phyloP scores from a whole-genome alignment of 2,797 vertebrate genomes.

The Uromys caudimaculatus region DNA sequence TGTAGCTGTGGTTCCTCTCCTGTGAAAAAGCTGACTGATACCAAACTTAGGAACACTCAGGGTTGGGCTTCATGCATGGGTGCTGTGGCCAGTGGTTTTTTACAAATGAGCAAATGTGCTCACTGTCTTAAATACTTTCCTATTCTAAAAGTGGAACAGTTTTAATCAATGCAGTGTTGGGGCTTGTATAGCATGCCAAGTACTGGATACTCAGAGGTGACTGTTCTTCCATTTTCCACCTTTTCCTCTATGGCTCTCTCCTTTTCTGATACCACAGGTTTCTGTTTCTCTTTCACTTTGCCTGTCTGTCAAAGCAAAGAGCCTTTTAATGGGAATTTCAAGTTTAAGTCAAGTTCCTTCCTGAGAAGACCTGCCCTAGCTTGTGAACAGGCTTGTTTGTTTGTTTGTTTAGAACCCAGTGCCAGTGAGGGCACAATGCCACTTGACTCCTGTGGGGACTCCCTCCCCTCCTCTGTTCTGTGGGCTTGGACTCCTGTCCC shows the following conservation, averaged over 20 bases:
- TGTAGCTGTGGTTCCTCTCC: background rate
- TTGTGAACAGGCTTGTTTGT: constrained; percentile 70
- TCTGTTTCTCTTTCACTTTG: constrained; percentile 68
- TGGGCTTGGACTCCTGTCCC: constrained; percentile 53
- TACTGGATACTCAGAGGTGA: background rate
- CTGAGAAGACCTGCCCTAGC: constrained; percentile 65
- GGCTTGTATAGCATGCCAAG: background rate
- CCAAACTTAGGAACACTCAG: constrained; percentile 25
- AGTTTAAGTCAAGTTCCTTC: constrained; percentile 60
- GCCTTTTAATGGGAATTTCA: constrained; percentile 61
- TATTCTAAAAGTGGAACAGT: constrained; percentile 18
- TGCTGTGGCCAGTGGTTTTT: constrained; percentile 13
- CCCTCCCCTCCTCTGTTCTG: constrained; percentile 59
- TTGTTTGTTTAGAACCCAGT: constrained; percentile 79
- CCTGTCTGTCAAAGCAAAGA: constrained; percentile 65
- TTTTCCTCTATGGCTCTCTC: constrained; percentile 13
- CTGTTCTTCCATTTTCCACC: background rate
- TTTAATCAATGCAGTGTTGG: constrained; percentile 47
- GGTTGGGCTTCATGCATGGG: constrained; percentile 28
- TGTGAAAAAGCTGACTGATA: constrained; percentile 43
- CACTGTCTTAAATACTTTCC: constrained; percentile 8
- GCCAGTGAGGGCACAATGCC: constrained; percentile 78
- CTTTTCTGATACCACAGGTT: constrained; percentile 54
- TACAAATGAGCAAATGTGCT: background rate
- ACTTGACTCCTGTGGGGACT: constrained; percentile 64